phyloP scores from a whole-genome alignment of 2,113 vertebrate genomes.

The Lepidothrix coronata region DNA sequence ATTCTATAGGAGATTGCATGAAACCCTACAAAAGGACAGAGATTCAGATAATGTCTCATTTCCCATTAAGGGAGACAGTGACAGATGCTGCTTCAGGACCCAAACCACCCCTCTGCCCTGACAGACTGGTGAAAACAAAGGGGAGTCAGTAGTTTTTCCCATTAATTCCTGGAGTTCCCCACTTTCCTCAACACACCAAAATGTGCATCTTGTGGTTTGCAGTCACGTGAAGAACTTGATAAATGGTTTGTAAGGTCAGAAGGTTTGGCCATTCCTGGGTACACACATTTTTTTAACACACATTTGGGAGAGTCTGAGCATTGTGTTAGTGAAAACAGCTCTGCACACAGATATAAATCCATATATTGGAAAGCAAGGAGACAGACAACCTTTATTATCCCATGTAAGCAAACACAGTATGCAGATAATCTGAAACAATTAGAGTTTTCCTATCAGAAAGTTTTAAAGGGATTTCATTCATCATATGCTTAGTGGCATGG shows the following conservation, averaged over 20 bases:
- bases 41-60: neutral
- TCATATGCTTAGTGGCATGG: neutral
- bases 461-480: neutral
- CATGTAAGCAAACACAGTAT: neutral
- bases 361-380: neutral
- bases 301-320: neutral
- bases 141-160: neutral
- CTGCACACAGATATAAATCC: neutral
- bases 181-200: neutral
- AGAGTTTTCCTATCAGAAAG: neutral
- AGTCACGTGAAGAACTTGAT: neutral
- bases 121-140: neutral
- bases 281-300: neutral
- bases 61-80: neutral
- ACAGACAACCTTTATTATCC: neutral
- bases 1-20: neutral
- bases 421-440: conserved; percentile 9
- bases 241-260: neutral
- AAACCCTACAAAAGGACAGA: neutral
- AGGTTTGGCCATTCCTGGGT: neutral
- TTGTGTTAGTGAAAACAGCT: neutral
- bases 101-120: rapidly evolving
- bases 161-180: neutral
- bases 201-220: neutral
- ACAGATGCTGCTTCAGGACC: neutral